Base-by-base conservation (phyloP, 2,797 vertebrate species). In the Melanotaenia parkinsoni region DNA sequence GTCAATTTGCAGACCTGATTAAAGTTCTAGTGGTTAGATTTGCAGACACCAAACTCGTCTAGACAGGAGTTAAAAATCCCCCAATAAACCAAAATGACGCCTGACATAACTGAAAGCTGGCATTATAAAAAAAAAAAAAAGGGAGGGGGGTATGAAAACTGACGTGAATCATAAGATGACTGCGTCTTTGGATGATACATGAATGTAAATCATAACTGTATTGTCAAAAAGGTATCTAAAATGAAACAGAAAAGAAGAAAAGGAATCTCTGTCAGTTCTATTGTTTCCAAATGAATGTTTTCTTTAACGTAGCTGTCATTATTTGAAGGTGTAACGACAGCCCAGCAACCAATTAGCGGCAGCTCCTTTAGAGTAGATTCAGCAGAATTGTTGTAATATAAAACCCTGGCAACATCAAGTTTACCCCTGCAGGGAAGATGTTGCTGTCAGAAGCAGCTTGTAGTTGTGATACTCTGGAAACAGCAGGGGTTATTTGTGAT, bases 281-380 rank as follows among this genome's bases (percentile, higher is more conserved):
- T 40, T 71, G 35, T 69, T 82, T 87, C 80, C 68, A 59, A 57
- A 51, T 66, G 76, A 43, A 32, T 35, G 12, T 78, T 80, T 70
- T 68, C 85, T 88, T 90, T 91, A 88, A 93, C 89, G 83, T 85
- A 67, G 72, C 81, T 77, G 77, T 81, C 88, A 79, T 82, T 80
- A 87, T 88, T 88, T 91, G 84, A 85, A 86, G 83, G 68, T 63
- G 76, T 73, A 86, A 82, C 67, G 88, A 88, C 91, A 88, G 76
- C 66, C 76, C 63, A 73, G 80, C 86, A 91, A 84, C 86, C 88
- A 91, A 93, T 93, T 93, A 91, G 88, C 86, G 26, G 37, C 64
- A 67, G 75, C 60, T 61, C 40, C 54, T 73, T 75, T 72, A 73
- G 59, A 79, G 72, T 26, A 59, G 65, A 76, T 57, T 70, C 43